Base-by-base conservation (phyloP, 2,797 vertebrate genomes). In the Oryzias dopingdopingensis region DNA sequence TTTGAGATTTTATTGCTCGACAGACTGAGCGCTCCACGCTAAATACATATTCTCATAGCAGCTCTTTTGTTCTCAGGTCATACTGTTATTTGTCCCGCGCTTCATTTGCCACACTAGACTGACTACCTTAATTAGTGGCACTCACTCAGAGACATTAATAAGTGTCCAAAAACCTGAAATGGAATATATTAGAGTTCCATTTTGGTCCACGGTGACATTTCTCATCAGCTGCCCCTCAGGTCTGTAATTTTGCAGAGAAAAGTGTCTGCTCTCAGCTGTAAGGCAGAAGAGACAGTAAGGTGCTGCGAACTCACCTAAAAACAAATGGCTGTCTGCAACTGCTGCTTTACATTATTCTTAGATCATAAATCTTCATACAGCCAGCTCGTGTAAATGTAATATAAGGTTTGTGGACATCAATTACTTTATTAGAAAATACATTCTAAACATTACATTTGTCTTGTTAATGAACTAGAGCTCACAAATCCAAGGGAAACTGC, bases 101-200 rank as follows among this genome's bases (percentile, higher is more conserved):
- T 79, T 84, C 73, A 59, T 75, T 66, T 80, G 76, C 76, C 18
- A 54, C 70, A 61, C 50, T 58, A 77, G 74, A 84, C 74, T 68
- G 83, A 82, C 79, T 78, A 43, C 66, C 73, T 85, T 80, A 85
- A 89, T 89, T 90, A 89, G 84, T 56, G 58, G 61, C 82, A 66
- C 79, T 87, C 88, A 76, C 72, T 62, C 75, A 65, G 48, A 87
- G 76, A 80, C 78, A 83, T 88, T 89, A 87, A 82, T 80, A 87
- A 74, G 76, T 72, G 76, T 86, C 77, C 74, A 68, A 67, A 73
- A 74, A 81, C 69, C 79, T 80, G 59, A 77, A 81, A 84, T 56
- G 64, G 84, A 83, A 86, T 83, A 81, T 72, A 86, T 88, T 82
- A 87, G 58, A 81, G 64, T 81, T 86, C 78, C 80, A 82, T 88